A percentile compares a stretch with the other conserved stretches of the same genome.
These are phyloP conservation scores for Parnassius glacialis DNA, from an alignment of 2,888 invertebrate species.

Conservation along the genomic window DNA sequence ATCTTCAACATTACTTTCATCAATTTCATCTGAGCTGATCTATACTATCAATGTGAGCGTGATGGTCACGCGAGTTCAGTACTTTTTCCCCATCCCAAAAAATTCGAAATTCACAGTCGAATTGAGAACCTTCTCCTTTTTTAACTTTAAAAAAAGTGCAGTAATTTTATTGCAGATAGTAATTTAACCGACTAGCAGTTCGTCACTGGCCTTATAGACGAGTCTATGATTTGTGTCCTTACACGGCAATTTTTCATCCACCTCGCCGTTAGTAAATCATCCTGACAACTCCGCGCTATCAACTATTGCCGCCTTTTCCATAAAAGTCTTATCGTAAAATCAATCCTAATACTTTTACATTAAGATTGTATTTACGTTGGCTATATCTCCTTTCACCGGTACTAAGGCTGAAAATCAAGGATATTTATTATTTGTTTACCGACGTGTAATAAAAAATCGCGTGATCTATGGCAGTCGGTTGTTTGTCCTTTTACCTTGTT, in stretches of 20 bases:
- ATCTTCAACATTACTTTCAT: too few relatives aligned
- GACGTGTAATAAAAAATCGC: constrained; percentile 40
- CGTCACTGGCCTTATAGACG: constrained; percentile 43
- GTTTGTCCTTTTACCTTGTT: constrained; percentile 33
- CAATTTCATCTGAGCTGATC: too few relatives aligned
- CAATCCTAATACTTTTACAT: constrained; percentile 22
- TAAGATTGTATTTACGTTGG: constrained; percentile 28
- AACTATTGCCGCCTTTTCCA: constrained; percentile 36
- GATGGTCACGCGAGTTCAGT: too few relatives aligned
- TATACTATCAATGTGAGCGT: too few relatives aligned
- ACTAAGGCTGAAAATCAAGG: constrained; percentile 18
- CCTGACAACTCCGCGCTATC: constrained; percentile 41
- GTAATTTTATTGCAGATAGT: constrained; percentile 26
- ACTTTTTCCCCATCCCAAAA: too few relatives aligned
- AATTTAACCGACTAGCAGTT: constrained; percentile 36
- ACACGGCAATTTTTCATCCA: constrained; percentile 47
- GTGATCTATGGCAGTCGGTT: constrained; percentile 36
- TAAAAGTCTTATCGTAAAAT: constrained; percentile 27
- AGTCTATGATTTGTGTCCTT: constrained; percentile 46
- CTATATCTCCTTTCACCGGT: background rate
- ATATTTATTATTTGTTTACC: constrained; percentile 47
- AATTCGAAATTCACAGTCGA: too few relatives aligned
- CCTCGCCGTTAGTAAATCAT: constrained; percentile 45
- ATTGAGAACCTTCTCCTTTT: too few relatives aligned
- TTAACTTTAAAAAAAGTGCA: too few relatives aligned